Conservation (phyloP, 2,797 vertebrate species). For the Ispidina lecontei region DNA sequence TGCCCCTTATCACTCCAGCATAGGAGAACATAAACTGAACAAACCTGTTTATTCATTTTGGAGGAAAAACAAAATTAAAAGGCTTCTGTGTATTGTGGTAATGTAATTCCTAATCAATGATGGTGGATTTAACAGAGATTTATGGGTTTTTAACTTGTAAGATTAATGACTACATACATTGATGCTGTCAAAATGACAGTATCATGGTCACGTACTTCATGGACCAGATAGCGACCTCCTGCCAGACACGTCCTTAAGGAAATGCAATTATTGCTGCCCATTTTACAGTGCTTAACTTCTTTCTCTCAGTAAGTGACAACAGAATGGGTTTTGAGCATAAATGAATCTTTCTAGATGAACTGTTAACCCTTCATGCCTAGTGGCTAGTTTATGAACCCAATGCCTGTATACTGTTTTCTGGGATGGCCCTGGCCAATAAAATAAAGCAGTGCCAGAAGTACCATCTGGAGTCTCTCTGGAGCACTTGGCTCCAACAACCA, state of each 20-base stretch:
- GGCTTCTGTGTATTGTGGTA: slow-evolving; percentile 68
- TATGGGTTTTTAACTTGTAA: slow-evolving; percentile 50
- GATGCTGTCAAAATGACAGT: slow-evolving; percentile 59
- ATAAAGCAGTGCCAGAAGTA: neutral
- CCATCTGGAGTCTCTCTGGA: slow-evolving; percentile 19
- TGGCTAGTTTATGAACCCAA: neutral
- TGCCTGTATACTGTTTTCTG: slow-evolving; percentile 7
- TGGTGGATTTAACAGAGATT: slow-evolving; percentile 52
- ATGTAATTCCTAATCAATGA: slow-evolving; percentile 70
- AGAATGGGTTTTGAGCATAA: slow-evolving; percentile 38
- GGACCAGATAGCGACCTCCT: slow-evolving; percentile 47
- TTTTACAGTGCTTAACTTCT: slow-evolving; percentile 54
- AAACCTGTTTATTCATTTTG: slow-evolving; percentile 53
- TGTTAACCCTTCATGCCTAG: slow-evolving; percentile 49
- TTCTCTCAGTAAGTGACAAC: slow-evolving; percentile 51
- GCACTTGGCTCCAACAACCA: neutral
- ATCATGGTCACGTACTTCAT: slow-evolving; percentile 77
- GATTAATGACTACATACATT: slow-evolving; percentile 36
- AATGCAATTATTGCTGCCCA: slow-evolving; percentile 76
- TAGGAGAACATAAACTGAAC: slow-evolving; percentile 37
- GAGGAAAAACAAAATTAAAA: slow-evolving; percentile 70
- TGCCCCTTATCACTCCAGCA: slow-evolving; percentile 22
- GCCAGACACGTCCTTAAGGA: slow-evolving; percentile 69
- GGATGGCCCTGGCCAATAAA: neutral
- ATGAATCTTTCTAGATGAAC: slow-evolving; percentile 30